Conservation (phyloP, 2,113 vertebrate genomes). For the Beaufortia kweichowensis region DNA sequence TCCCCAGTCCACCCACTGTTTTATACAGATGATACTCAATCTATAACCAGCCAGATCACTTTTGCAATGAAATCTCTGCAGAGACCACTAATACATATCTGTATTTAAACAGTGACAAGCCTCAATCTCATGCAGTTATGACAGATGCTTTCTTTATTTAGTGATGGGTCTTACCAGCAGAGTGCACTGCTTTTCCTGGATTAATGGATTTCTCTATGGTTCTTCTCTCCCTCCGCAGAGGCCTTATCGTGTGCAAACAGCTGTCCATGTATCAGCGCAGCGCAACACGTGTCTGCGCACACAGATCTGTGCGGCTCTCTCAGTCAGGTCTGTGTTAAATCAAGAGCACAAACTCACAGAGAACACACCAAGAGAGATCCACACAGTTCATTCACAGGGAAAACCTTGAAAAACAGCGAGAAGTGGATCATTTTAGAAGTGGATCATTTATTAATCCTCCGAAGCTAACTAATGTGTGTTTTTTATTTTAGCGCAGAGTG, state of each 20-base stretch:
- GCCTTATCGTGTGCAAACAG: slow-evolving; percentile 40
- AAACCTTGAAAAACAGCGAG: neutral
- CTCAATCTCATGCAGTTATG: slow-evolving; percentile 13
- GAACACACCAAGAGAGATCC: neutral
- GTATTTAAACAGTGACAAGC: slow-evolving; percentile 16
- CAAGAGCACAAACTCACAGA: slow-evolving; percentile 10
- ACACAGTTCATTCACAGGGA: neutral
- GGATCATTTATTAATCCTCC: slow-evolving; percentile 12
- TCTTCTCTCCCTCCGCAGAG: slow-evolving; percentile 6
- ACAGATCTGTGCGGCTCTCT: slow-evolving; percentile 1
- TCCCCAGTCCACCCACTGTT: too few relatives aligned
- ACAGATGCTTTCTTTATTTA: slow-evolving; percentile 5
- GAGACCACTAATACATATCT: neutral
- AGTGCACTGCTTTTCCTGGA: slow-evolving; percentile 25
- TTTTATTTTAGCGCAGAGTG: neutral
- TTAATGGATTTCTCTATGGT: slow-evolving; percentile 27
- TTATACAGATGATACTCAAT: neutral
- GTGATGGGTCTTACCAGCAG: slow-evolving; percentile 25
- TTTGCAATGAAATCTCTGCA: neutral
- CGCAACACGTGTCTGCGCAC: slow-evolving; percentile 17
- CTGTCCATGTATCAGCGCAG: slow-evolving; percentile 28
- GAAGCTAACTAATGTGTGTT: neutral
- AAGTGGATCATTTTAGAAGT: neutral
- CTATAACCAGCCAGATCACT: neutral
- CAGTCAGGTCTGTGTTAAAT: slow-evolving; percentile 20